Evolutionary conservation across 2,888 invertebrate genomes (phyloP).

Genomic region (Torymus texanus): DNA sequence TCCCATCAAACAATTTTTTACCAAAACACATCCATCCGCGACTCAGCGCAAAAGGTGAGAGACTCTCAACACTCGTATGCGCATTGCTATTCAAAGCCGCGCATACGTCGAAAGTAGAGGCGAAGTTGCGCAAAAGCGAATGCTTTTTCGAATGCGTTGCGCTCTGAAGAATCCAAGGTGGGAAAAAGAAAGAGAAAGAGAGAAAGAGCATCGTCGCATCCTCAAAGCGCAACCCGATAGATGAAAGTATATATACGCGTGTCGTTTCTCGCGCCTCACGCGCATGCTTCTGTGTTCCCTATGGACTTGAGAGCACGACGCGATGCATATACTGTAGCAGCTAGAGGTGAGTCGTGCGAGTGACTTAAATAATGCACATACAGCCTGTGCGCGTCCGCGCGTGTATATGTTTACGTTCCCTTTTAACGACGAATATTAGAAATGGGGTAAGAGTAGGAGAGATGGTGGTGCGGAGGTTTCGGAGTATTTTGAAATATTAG

Average conservation of each 20-base stretch:
- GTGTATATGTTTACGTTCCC: constrained; percentile 1
- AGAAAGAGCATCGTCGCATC: constrained; percentile 47
- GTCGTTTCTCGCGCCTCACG: constrained; percentile 63
- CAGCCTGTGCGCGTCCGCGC: constrained; percentile 1
- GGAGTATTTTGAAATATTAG: too few relatives aligned
- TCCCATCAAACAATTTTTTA: too few relatives aligned
- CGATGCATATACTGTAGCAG: constrained; percentile 48
- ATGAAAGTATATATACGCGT: constrained; percentile 68
- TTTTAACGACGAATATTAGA: constrained; percentile 33
- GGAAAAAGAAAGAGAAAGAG: constrained; percentile 4
- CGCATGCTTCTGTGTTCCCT: constrained; percentile 66
- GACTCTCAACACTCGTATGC: neutral
- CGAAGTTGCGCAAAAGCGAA: constrained; percentile 30
- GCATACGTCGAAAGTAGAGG: constrained; percentile 32
- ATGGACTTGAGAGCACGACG: constrained; percentile 63
- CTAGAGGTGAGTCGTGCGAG: neutral
- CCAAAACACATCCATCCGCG: neutral
- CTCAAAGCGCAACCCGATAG: constrained; percentile 71
- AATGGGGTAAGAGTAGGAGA: neutral
- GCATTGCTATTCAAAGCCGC: constrained; percentile 47
- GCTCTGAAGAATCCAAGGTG: constrained; percentile 18
- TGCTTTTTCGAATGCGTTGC: constrained; percentile 51
- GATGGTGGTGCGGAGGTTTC: too few relatives aligned
- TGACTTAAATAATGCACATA: constrained; percentile 44
- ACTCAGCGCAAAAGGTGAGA: neutral